Conservation (phyloP, 2,113 vertebrate species). For the Delphinus delphis region DNA sequence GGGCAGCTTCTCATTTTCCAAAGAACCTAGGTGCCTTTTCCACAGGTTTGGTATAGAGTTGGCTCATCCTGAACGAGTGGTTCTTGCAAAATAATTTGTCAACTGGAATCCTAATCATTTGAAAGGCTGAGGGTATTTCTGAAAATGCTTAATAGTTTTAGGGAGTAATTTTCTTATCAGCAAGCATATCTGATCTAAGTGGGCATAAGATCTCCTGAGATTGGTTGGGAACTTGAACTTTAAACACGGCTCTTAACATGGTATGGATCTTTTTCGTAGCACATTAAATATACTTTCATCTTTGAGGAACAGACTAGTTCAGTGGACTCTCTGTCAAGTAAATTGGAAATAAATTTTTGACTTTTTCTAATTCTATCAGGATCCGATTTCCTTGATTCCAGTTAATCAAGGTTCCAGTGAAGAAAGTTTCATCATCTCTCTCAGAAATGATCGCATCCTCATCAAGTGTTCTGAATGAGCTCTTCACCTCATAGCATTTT, state of each 20-base stretch:
- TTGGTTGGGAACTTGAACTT: conserved; percentile 8
- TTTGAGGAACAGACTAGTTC: neutral
- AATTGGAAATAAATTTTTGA: neutral
- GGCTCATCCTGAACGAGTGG: neutral
- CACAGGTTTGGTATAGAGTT: neutral
- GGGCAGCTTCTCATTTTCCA: neutral
- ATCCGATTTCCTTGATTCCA: conserved; percentile 27
- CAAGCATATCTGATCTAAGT: neutral
- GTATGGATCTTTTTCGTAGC: neutral
- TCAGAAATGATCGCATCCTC: neutral
- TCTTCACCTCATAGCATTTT: neutral
- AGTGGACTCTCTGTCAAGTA: neutral
- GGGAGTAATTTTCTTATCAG: neutral
- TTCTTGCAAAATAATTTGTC: conserved; percentile 36
- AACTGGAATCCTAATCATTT: neutral
- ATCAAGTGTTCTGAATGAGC: neutral
- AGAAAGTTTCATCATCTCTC: neutral
- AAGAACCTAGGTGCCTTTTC: neutral
- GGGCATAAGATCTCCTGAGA: neutral
- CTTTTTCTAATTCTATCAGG: neutral
- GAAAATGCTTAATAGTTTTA: neutral
- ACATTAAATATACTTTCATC: conserved; percentile 5
- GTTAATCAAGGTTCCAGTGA: neutral
- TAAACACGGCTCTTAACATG: neutral
- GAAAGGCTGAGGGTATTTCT: conserved; percentile 19